Evolutionary conservation across 2,888 invertebrate species (phyloP), one percentile per base, ranked within the genome.

Genomic region (Cephonodes hylas): DNA sequence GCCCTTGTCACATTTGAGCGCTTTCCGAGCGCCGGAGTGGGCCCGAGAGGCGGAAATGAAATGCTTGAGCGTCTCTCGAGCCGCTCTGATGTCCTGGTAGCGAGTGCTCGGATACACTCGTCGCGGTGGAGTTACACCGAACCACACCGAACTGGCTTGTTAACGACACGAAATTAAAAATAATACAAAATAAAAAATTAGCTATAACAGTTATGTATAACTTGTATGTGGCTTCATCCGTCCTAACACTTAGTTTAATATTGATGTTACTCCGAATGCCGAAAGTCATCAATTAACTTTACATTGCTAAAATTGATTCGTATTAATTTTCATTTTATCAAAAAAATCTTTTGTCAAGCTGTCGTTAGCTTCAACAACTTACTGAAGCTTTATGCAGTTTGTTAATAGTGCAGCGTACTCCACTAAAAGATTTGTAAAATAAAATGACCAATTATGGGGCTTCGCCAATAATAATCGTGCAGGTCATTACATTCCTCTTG

Each of bases 31-130:
- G 15, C 31, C 56, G 27, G 27, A 53, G 59, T 56, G 56, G 53
- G 53, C 53, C n/a, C 56, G 42, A 46, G 60, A 64, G 59, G 57
- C 66, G 67, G 68, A 68, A 71, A 68, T 64, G 58, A 69, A 71
- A 64, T 42, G 25, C 25, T 61, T 59, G 60, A 64, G 59, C 66
- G 57, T 63, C 59, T 64, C 65, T 60, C 60, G 44, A 44, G n/a
- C 64, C 58, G 53, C 59, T 62, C 63, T 68, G 65, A 62, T 59
- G 53, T 44, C 65, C 66, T 68, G 66, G 70, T 70, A 65, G 42
- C 22, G 44, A 59, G 42, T 23, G 18, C 10, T 25, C 27, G 13
- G 18, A n/a, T 27, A 15, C 18, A 15, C 10, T 27, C 15, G 27
- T 53, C 27, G 48, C 25, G 25, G 15, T 15, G 25, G 23, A 46